phyloP scores from a whole-genome alignment of 1,140 invertebrate species.

The Pseudomyrmex flavicornis region DNA sequence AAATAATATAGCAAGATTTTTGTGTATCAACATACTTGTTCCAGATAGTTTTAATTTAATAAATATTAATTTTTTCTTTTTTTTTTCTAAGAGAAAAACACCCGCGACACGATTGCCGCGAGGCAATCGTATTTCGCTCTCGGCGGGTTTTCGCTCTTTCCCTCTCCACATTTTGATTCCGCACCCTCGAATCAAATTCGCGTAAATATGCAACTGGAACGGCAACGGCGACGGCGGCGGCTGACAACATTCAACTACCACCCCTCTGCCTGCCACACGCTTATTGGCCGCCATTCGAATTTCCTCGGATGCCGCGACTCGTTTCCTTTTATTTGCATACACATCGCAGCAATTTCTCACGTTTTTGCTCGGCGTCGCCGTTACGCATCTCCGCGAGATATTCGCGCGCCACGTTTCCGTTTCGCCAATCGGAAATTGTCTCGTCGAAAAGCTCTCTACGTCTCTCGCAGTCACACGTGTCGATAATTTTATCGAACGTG shows the following conservation, averaged over 20 bases:
- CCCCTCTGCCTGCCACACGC: background rate
- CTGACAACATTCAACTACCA: conserved; percentile 22
- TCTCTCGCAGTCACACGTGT: background rate
- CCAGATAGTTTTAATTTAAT: too few species aligned
- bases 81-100: background rate
- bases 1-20: too few species aligned
- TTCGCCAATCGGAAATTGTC: conserved; percentile 21
- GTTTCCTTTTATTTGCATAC: conserved; percentile 53
- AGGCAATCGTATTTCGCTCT: conserved; percentile 23
- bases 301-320: conserved; percentile 38
- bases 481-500: conserved; percentile 34
- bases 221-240: conserved; percentile 6
- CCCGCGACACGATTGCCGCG: background rate
- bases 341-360: conserved; percentile 52
- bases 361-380: conserved; percentile 24
- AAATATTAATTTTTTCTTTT: background rate
- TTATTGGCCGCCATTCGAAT: conserved; percentile 56
- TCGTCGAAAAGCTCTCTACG: background rate
- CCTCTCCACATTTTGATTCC: background rate
- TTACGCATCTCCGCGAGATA: conserved; percentile 5
- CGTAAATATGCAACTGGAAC: conserved; percentile 65
- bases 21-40: too few species aligned
- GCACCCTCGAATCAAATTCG: conserved; percentile 64
- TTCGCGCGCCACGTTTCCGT: background rate
- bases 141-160: too few species aligned